Percentiles rank a stretch among this genome's conserved stretches.
These are phyloP conservation scores for Melieria picta DNA, from an alignment of 2,888 invertebrate genomes.

Conservation along the genomic window DNA sequence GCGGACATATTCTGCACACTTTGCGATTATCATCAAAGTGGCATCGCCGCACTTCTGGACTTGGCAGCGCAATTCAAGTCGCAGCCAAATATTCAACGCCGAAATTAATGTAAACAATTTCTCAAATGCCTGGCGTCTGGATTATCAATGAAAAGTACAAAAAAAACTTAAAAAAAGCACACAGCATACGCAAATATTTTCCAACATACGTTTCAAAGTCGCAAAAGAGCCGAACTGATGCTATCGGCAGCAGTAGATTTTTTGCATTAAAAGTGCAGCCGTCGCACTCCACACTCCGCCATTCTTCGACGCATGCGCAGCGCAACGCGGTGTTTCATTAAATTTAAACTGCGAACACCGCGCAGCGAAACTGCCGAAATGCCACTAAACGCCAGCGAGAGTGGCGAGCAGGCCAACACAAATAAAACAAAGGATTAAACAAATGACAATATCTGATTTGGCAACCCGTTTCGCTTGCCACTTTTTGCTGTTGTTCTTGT, in stretches of 20 bases:
- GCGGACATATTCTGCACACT: too few species aligned
- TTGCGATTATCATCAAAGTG: too few species aligned
- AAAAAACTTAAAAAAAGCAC: background rate
- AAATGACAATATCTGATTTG: constrained; percentile 34
- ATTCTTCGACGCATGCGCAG: too few species aligned
- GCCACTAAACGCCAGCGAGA: background rate
- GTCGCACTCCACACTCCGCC: too few species aligned
- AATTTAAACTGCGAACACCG: background rate
- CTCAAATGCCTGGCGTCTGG: constrained; percentile 21
- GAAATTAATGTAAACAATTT: constrained; percentile 2
- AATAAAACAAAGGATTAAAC: constrained; percentile 17
- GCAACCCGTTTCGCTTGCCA: constrained; percentile 13
- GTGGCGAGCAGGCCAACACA: background rate
- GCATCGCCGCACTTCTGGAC: background rate
- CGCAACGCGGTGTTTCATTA: too few species aligned
- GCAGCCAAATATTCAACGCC: background rate
- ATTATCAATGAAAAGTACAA: constrained; percentile 5
- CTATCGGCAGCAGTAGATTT: background rate
- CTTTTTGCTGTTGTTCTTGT: constrained; percentile 12
- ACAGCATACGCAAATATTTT: background rate
- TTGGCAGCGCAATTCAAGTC: background rate
- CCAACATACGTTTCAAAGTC: background rate
- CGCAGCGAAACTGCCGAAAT: constrained; percentile 10
- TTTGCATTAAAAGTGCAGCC: too few species aligned
- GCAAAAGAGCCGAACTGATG: constrained; percentile 2